phyloP scores from a whole-genome alignment of 2,888 invertebrate genomes.

The Drosophila tanythrix region DNA sequence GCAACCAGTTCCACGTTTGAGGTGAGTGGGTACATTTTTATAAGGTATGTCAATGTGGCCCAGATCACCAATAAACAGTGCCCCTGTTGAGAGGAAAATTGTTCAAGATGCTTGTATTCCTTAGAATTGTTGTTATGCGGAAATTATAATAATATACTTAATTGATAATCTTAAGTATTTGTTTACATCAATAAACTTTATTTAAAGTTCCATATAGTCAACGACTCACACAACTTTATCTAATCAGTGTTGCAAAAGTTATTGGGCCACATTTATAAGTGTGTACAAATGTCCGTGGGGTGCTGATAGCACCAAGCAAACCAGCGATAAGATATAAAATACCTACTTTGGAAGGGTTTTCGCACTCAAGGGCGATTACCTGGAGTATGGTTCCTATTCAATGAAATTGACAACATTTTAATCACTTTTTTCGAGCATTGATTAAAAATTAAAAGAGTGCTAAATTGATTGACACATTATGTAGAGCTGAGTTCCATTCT shows the following conservation, averaged over 20 bases:
- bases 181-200: not conserved
- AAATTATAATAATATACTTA: slow-evolving; percentile 1
- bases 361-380: not conserved
- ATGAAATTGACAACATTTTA: not conserved
- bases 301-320: not conserved
- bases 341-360: not conserved
- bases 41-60: slow-evolving; percentile 88
- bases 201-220: slow-evolving; percentile 18
- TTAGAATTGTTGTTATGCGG: no score
- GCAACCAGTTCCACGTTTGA: slow-evolving; percentile 89
- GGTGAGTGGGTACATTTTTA: slow-evolving; percentile 88
- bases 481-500: not conserved
- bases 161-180: not conserved
- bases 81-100: slow-evolving; percentile 87
- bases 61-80: slow-evolving; percentile 86
- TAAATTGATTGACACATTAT: not conserved
- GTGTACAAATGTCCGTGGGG: not conserved
- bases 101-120: slow-evolving; percentile 83
- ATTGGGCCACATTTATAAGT: slow-evolving; percentile 6
- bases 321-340: slow-evolving; percentile 27
- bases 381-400: no score
- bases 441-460: not conserved
- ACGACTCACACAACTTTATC: slow-evolving; percentile 15
- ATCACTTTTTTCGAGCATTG: not conserved
- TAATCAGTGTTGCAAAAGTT: slow-evolving; percentile 30